These are phyloP conservation scores for Chlorodrepanis virens DNA, from an alignment of 2,113 vertebrate species.

Conservation along the genomic window DNA sequence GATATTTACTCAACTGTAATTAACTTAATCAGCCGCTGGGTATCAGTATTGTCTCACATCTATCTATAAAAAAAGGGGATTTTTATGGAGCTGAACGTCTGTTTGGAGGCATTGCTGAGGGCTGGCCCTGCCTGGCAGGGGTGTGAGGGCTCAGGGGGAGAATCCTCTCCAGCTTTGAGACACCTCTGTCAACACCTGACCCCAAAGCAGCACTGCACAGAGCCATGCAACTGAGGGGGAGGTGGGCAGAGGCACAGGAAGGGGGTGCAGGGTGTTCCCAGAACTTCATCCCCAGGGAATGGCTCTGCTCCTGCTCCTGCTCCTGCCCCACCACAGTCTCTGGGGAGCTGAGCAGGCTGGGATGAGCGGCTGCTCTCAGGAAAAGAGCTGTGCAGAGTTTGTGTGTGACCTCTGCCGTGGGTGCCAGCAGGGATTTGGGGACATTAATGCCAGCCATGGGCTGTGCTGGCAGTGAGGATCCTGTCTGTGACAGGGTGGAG, in stretches of 20 bases:
- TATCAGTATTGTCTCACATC: slow-evolving; percentile 67
- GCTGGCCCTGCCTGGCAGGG: neutral
- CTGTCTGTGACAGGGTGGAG: accelerated
- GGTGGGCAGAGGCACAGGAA: neutral
- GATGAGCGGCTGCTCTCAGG: neutral
- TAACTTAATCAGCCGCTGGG: slow-evolving; percentile 69
- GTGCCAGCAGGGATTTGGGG: neutral
- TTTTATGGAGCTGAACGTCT: slow-evolving; percentile 9
- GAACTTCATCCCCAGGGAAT: neutral
- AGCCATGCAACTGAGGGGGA: accelerated
- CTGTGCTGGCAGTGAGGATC: accelerated
- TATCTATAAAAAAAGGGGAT: neutral
- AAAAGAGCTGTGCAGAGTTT: neutral
- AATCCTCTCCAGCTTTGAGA: neutral
- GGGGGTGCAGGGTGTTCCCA: accelerated
- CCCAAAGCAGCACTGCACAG: neutral
- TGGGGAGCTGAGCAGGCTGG: neutral
- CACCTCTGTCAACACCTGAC: neutral
- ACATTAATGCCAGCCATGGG: accelerated
- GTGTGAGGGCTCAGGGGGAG: neutral
- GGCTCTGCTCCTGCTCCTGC: neutral
- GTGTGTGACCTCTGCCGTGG: accelerated
- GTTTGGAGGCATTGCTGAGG: neutral
- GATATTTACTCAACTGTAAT: slow-evolving; percentile 60
- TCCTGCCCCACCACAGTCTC: accelerated